A percentile compares a stretch with the other conserved stretches of the same genome.
These are phyloP conservation scores for Tarsius wallacei DNA, from an alignment of 2,797 vertebrate genomes.

Conservation along the genomic window DNA sequence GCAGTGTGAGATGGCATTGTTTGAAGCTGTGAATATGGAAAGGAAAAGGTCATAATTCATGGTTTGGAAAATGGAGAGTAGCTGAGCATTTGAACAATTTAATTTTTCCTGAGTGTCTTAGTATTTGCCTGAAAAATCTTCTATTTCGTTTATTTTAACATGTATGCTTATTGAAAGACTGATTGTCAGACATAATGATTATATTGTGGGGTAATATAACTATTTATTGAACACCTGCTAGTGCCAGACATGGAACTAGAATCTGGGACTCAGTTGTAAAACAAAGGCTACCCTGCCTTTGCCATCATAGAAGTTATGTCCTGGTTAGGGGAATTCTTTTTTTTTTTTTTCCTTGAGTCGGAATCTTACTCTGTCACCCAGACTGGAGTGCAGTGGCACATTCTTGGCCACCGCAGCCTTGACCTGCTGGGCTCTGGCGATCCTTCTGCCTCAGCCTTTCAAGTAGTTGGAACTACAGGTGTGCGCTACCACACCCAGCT, in stretches of 20 bases:
- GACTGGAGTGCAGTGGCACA: too few relatives aligned
- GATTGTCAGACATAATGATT: neutral
- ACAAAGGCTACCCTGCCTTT: neutral
- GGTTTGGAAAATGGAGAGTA: neutral
- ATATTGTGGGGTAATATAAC: neutral
- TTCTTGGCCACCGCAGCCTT: too few relatives aligned
- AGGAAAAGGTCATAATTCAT: neutral
- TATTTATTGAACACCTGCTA: neutral
- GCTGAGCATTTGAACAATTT: neutral
- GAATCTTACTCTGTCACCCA: too few relatives aligned
- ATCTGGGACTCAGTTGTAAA: neutral
- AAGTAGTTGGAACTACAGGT: too few relatives aligned
- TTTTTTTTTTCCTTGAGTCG: too few relatives aligned
- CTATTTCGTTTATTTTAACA: neutral
- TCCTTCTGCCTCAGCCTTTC: too few relatives aligned
- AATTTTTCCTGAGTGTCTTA: neutral
- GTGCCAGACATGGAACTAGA: neutral
- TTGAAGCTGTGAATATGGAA: slow-evolving; percentile 1
- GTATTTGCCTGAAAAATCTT: neutral
- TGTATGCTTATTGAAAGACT: neutral
- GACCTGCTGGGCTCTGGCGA: too few relatives aligned
- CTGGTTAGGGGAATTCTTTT: neutral
- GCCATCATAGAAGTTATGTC: neutral
- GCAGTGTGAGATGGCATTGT: neutral
- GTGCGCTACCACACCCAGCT: too few relatives aligned